These are phyloP conservation scores for Parnassius smintheus DNA, from an alignment of 2,888 invertebrate genomes.

Conservation along the genomic window DNA sequence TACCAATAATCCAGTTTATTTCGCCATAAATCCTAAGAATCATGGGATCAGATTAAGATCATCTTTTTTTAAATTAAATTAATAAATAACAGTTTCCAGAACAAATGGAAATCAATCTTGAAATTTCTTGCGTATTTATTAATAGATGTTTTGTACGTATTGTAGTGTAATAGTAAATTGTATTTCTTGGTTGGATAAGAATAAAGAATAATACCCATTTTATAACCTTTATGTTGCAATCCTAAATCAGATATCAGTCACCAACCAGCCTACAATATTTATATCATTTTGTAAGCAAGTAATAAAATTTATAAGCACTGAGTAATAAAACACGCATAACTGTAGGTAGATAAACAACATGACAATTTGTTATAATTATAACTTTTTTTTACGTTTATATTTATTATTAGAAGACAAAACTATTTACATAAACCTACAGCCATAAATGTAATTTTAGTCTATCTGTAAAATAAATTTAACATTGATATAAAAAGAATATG, in stretches of 20 bases:
- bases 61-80: conserved; percentile 2
- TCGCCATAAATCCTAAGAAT: conserved; percentile 12
- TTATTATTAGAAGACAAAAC: conserved; percentile 58
- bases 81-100: conserved; percentile 1
- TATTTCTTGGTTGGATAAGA: too few relatives aligned
- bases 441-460: conserved; percentile 55
- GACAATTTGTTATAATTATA: conserved; percentile 40
- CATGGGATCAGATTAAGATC: conserved; percentile 8
- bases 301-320: conserved; percentile 27
- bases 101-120: background rate
- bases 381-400: conserved; percentile 43
- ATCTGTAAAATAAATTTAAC: conserved; percentile 49
- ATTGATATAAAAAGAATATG: conserved; percentile 44
- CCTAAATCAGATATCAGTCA: conserved; percentile 24
- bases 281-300: conserved; percentile 24
- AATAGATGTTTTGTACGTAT: too few relatives aligned
- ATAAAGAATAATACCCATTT: conserved; percentile 7
- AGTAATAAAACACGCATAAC: conserved; percentile 25
- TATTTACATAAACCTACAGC: conserved; percentile 71
- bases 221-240: conserved; percentile 21
- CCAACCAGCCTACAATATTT: conserved; percentile 20
- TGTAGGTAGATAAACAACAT: conserved; percentile 36
- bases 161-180: too few relatives aligned
- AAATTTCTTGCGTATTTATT: background rate
- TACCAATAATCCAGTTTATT: conserved; percentile 19